Conservation (phyloP, 2,797 vertebrate genomes). For the Mus spretus region DNA sequence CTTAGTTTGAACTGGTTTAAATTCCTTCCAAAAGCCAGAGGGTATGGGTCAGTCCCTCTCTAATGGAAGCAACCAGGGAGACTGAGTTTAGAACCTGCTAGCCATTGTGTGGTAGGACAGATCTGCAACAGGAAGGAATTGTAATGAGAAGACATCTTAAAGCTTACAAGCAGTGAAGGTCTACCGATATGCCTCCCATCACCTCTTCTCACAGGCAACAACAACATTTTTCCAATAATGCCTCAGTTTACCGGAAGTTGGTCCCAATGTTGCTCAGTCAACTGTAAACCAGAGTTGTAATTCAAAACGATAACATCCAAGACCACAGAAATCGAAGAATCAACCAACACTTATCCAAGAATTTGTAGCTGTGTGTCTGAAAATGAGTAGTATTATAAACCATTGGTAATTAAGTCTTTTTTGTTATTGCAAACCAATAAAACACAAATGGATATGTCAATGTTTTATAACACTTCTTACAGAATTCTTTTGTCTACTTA, state of each 20-base stretch:
- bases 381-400: constrained; percentile 23
- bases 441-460: not conserved
- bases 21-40: not conserved
- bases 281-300: not conserved
- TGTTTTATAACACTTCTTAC: not conserved
- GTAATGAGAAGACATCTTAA: not conserved
- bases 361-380: not conserved
- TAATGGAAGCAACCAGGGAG: not conserved
- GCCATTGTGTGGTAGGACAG: not conserved
- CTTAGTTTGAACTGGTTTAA: not conserved
- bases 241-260: not conserved
- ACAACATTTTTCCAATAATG: not conserved
- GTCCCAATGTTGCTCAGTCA: not conserved
- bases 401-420: not conserved
- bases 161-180: not conserved
- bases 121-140: not conserved
- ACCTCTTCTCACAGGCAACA: not conserved
- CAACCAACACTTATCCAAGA: not conserved
- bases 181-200: too few relatives aligned
- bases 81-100: not conserved
- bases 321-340: not conserved
- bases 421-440: not conserved
- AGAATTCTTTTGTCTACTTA: not conserved
- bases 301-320: not conserved
- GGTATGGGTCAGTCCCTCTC: too few relatives aligned